A percentile compares a stretch with the other conserved stretches of the same genome.
Evolutionary conservation across 2,113 vertebrate genomes (phyloP).

Genomic region (Gallinago paraguaiae): DNA sequence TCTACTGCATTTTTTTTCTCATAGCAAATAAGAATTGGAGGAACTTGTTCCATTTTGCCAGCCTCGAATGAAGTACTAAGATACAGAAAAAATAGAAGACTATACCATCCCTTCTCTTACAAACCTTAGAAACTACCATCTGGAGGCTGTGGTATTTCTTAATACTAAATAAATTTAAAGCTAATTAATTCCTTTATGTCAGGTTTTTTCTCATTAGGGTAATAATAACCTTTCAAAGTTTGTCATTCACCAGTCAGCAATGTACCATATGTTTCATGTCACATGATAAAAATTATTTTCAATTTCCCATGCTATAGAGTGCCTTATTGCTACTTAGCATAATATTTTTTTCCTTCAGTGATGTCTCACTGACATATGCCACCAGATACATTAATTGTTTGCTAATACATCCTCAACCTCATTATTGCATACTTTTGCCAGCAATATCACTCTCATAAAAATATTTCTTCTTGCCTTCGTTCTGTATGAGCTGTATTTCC

Average conservation of each 20-base stretch:
- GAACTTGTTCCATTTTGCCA: neutral
- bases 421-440: neutral
- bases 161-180: conserved; percentile 58
- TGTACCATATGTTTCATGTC: conserved; percentile 55
- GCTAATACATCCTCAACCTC: neutral
- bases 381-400: conserved; percentile 28
- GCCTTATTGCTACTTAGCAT: neutral
- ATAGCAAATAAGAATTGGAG: neutral
- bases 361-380: conserved; percentile 30
- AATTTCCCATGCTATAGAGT: neutral
- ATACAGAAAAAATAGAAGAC: neutral
- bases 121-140: conserved; percentile 20
- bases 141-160: conserved; percentile 33
- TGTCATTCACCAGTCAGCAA: conserved; percentile 44
- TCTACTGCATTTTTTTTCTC: neutral
- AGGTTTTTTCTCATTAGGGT: conserved; percentile 47
- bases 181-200: conserved; percentile 64
- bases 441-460: neutral
- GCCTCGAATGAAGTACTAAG: neutral
- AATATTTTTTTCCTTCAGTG: neutral
- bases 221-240: conserved; percentile 57
- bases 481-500: neutral
- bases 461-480: neutral
- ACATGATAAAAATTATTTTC: conserved; percentile 38
- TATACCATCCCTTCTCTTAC: neutral